phyloP scores from a whole-genome alignment of 1,140 invertebrate species.

The Papilio xuthus region DNA sequence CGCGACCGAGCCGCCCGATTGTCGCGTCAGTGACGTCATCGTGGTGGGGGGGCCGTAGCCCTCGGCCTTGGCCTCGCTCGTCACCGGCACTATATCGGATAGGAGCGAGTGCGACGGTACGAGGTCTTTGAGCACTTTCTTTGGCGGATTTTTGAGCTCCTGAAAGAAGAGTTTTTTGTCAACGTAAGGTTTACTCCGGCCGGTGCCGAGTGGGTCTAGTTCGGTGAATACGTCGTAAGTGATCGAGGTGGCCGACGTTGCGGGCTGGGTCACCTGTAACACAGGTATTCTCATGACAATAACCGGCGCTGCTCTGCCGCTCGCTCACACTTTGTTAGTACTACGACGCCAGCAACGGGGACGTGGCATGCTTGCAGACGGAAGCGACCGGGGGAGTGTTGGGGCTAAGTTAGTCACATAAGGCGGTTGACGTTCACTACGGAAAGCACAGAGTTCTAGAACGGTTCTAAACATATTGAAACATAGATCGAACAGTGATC shows the following conservation, averaged over 20 bases:
- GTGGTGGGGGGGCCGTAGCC: constrained; percentile 70
- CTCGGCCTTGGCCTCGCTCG: constrained; percentile 58
- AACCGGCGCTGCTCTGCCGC: not conserved
- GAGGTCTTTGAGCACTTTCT: constrained; percentile 94
- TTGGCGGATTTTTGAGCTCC: constrained; percentile 95
- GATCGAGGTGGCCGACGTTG: constrained; percentile 58
- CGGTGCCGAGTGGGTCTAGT: constrained; percentile 94
- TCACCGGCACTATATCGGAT: constrained; percentile 64
- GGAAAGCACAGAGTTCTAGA: not conserved
- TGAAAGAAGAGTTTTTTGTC: constrained; percentile 98
- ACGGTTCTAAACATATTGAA: not conserved
- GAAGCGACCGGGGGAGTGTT: not conserved
- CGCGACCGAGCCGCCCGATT: constrained; percentile 77
- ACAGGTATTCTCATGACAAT: constrained; percentile 46
- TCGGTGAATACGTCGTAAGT: constrained; percentile 93
- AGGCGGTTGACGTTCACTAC: not conserved
- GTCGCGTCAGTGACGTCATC: constrained; percentile 76
- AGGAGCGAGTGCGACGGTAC: constrained; percentile 77
- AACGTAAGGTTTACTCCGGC: constrained; percentile 93
- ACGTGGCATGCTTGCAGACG: constrained; percentile 25
- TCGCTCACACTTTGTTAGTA: not conserved
- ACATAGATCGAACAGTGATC: no score
- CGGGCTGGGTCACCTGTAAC: constrained; percentile 73
- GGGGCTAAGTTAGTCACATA: not conserved
- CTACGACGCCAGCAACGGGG: not conserved